A percentile compares a stretch with the other conserved stretches of the same genome.
Conservation (phyloP, 2,113 vertebrate genomes). For the Periophthalmus modestus region DNA sequence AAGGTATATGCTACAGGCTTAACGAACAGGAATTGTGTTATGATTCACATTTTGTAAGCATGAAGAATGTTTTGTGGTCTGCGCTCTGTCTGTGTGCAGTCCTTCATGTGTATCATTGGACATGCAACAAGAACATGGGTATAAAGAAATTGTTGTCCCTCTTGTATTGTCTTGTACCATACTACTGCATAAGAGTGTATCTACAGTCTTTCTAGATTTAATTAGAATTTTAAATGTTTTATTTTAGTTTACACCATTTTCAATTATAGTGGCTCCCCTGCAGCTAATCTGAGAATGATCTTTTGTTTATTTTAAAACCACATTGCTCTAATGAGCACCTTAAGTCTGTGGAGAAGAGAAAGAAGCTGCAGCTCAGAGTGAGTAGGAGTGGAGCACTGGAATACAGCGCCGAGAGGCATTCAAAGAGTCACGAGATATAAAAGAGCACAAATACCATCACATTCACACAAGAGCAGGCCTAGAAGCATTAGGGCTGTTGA, state of each 20-base stretch:
- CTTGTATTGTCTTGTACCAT: too few species aligned
- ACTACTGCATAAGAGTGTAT: too few species aligned
- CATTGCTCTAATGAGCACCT: constrained; percentile 11
- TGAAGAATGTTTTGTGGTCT: too few species aligned
- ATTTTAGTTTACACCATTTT: not conserved
- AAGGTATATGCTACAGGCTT: not conserved
- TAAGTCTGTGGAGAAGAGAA: constrained; percentile 39
- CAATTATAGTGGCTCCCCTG: not conserved
- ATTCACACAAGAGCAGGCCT: not conserved
- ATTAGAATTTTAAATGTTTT: not conserved
- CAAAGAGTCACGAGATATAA: not conserved
- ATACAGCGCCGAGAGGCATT: constrained; percentile 17
- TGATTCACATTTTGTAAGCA: not conserved
- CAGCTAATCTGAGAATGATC: not conserved
- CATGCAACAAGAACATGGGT: too few species aligned
- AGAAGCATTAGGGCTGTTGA: too few species aligned
- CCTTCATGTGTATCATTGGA: too few species aligned
- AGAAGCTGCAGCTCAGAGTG: constrained; percentile 41
- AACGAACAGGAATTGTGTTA: not conserved
- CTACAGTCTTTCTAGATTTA: too few species aligned
- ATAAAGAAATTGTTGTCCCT: too few species aligned
- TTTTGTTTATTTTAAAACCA: not conserved
- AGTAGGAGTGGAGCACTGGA: constrained; percentile 51
- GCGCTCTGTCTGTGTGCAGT: too few species aligned
- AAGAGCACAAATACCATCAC: not conserved